Conservation (phyloP, 2,113 vertebrate species). For the Phrynosoma platyrhinos region DNA sequence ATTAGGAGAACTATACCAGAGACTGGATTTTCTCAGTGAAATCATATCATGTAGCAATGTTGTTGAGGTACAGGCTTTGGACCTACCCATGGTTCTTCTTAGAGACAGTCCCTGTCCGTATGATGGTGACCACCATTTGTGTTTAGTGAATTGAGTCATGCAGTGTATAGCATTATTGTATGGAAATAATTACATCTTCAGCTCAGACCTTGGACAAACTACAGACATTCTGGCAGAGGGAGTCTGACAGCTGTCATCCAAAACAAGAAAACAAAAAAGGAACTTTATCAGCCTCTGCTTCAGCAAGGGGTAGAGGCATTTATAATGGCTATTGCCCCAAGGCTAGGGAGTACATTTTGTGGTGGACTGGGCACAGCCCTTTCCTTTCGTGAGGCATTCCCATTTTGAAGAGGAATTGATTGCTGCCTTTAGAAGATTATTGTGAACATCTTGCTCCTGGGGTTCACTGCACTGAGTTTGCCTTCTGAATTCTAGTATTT, state of each 20-base stretch:
- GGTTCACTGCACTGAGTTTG: not conserved
- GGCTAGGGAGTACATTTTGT: not conserved
- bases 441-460: not conserved
- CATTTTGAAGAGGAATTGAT: not conserved
- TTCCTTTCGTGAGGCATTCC: not conserved
- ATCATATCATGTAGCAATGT: too few relatives aligned
- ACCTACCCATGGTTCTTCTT: too few relatives aligned
- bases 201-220: too few relatives aligned
- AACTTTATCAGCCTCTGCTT: not conserved
- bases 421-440: not conserved
- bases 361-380: not conserved
- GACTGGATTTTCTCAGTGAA: too few relatives aligned
- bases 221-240: too few relatives aligned
- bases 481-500: not conserved
- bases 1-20: too few relatives aligned
- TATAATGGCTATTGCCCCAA: not conserved
- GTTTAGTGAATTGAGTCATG: not conserved
- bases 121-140: not conserved
- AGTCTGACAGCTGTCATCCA: too few relatives aligned
- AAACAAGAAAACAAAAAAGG: too few relatives aligned
- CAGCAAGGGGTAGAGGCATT: not conserved
- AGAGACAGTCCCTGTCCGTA: too few relatives aligned
- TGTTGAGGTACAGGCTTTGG: too few relatives aligned
- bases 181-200: not conserved
- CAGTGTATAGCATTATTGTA: not conserved